Evolutionary conservation across 2,113 vertebrate genomes (phyloP).

Genomic region (Coregonus clupeaformis): DNA sequence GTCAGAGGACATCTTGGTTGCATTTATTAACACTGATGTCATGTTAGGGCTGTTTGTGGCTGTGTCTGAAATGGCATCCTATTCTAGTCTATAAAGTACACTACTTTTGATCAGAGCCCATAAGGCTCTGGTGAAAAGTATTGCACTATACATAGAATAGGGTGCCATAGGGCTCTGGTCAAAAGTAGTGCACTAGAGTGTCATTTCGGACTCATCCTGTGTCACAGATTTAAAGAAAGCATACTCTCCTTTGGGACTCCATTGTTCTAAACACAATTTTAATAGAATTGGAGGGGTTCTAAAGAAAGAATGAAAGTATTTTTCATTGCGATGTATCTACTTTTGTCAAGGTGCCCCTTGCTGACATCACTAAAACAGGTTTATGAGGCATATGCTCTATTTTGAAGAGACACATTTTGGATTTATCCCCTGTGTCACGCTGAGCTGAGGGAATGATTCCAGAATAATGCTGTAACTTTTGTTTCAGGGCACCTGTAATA

Average conservation of each 20-base stretch:
- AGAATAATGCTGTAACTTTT: constrained; percentile 30
- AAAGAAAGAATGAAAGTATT: constrained; percentile 10
- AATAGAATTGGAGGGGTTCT: constrained; percentile 8
- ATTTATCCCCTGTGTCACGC: neutral
- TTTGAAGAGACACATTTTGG: constrained; percentile 26
- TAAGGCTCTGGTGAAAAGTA: neutral
- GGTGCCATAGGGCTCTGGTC: neutral
- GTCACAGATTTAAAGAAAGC: neutral
- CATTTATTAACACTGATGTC: constrained; percentile 43
- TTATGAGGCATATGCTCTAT: neutral
- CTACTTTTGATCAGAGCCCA: neutral
- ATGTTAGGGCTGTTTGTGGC: constrained; percentile 1
- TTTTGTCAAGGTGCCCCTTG: constrained; percentile 10
- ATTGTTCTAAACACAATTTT: neutral
- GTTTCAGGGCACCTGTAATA: neutral
- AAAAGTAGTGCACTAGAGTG: too few species aligned
- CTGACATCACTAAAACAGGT: constrained; percentile 30
- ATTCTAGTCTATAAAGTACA: too few species aligned
- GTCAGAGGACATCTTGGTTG: constrained; percentile 2
- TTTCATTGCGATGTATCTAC: constrained; percentile 21
- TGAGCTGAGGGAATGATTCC: constrained; percentile 12
- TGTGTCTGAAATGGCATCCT: neutral
- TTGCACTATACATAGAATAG: too few species aligned
- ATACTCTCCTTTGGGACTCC: neutral
- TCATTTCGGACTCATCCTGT: neutral